Conservation (phyloP, 2,797 vertebrate species). For the Epinephelus awoara region DNA sequence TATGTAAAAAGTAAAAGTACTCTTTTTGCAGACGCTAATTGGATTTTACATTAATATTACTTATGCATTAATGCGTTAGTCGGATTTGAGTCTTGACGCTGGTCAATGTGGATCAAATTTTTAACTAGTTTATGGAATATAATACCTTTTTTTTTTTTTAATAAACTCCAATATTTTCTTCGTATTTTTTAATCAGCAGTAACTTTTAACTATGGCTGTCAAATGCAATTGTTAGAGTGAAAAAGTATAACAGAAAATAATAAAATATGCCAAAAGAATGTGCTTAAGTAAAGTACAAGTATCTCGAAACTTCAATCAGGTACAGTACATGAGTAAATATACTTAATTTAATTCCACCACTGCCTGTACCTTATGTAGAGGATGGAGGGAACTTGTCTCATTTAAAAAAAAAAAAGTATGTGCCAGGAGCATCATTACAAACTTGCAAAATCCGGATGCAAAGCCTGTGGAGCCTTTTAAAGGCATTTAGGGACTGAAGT, state of each 20-base stretch:
- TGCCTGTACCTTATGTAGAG: neutral
- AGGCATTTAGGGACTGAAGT: conserved; percentile 23
- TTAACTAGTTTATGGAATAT: neutral
- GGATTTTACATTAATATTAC: neutral
- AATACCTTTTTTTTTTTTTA: neutral
- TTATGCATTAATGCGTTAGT: neutral
- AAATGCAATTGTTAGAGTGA: neutral
- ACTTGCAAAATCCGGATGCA: neutral
- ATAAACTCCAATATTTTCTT: neutral
- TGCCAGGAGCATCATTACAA: neutral
- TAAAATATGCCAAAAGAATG: neutral
- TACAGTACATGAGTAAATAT: neutral
- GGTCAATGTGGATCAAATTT: neutral
- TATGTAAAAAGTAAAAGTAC: neutral
- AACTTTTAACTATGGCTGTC: neutral
- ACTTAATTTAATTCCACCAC: neutral
- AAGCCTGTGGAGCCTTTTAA: conserved; percentile 14
- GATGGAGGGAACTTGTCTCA: neutral
- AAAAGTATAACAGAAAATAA: neutral
- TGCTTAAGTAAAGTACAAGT: neutral
- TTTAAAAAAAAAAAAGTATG: neutral
- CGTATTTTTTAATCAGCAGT: neutral
- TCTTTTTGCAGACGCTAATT: no score
- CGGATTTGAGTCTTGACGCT: neutral
- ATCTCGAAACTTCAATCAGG: neutral